Base-by-base conservation (phyloP, 1,140 invertebrate species). In the Listronotus oregonensis region DNA sequence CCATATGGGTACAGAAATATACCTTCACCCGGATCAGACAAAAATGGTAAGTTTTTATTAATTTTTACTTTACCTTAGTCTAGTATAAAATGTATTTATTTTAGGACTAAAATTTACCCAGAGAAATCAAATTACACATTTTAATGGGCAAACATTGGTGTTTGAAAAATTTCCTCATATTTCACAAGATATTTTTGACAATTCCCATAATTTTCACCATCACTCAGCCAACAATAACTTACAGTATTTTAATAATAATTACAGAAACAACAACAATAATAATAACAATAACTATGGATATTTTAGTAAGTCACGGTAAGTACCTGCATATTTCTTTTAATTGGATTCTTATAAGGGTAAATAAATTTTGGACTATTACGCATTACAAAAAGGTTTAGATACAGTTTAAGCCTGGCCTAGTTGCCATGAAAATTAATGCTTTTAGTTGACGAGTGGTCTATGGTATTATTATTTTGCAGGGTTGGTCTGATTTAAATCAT, bases 231-330 rank as follows among this genome's bases (percentile, higher is more conserved):
- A 61, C 21, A 42, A 8, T 21, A 51, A 32, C 14, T n/a, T 49
- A 14, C 31, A 61, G 11, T 50, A 46, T 61, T 7, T 32, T 37
- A 37, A 59, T 49, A 59, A 37, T 43, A 47, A 49, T 37, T 59
- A 49, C 15, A 59, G 57, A 37, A 59, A 59, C 15, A 9, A 46
- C 31, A 59, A 59, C 34, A 44, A 58, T 58, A 59, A 49, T 49
- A 59, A 59, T 11, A 46, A 34, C 15, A 37, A 34, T 27, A 39
- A 56, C 42, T 39, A 56, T 54, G 44, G 44, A 21, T 46, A 61
- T n/a, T 49, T 9, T 49, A 34, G 3, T 4, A 46, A 61, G 11
- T 50, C 31, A 8, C 2, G 43, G 34, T 49, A 61, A 51, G 44
- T 40, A 12, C 34, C 9, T 14, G 6, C n/a, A 32, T 52, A 14